A percentile compares a stretch with the other conserved stretches of the same genome.
These are phyloP conservation scores for Archivesica marissinica DNA, from an alignment of 1,140 invertebrate genomes.

Conservation along the genomic window DNA sequence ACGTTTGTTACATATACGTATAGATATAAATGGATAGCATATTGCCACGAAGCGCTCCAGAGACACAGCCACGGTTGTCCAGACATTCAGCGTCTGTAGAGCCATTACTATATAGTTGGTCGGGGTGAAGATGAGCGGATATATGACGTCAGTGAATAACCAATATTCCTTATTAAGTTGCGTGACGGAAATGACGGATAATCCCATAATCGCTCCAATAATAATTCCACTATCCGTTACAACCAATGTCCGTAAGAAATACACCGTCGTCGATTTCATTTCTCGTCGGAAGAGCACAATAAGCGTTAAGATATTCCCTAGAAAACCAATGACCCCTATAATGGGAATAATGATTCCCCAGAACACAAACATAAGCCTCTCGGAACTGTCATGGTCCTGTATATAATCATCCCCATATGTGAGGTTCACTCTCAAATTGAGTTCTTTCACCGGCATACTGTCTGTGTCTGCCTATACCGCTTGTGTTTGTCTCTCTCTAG, in stretches of 20 bases:
- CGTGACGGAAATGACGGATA: constrained; percentile 66
- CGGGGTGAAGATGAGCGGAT: constrained; percentile 77
- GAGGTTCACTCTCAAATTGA: constrained; percentile 75
- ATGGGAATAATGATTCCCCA: constrained; percentile 79
- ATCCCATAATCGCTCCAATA: constrained; percentile 89
- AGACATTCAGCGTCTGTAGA: constrained; percentile 81
- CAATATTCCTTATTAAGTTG: constrained; percentile 87
- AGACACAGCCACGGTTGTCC: constrained; percentile 82
- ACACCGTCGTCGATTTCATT: constrained; percentile 81
- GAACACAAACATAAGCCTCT: constrained; percentile 74
- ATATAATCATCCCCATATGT: constrained; percentile 70
- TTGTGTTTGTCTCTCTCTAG: no score
- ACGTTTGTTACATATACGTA: constrained; percentile 72
- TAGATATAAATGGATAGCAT: constrained; percentile 79
- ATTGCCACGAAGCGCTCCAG: constrained; percentile 82
- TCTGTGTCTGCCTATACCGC: no score
- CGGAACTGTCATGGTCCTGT: constrained; percentile 60
- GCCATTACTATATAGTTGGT: constrained; percentile 79
- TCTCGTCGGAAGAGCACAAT: constrained; percentile 79
- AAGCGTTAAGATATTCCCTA: constrained; percentile 82
- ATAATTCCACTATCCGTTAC: constrained; percentile 84
- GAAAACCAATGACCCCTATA: constrained; percentile 72
- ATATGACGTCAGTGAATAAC: constrained; percentile 75
- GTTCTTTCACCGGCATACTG: not conserved
- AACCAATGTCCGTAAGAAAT: constrained; percentile 80